Evolutionary conservation across 2,113 vertebrate genomes (phyloP).

Genomic region (Callionymus lyra): DNA sequence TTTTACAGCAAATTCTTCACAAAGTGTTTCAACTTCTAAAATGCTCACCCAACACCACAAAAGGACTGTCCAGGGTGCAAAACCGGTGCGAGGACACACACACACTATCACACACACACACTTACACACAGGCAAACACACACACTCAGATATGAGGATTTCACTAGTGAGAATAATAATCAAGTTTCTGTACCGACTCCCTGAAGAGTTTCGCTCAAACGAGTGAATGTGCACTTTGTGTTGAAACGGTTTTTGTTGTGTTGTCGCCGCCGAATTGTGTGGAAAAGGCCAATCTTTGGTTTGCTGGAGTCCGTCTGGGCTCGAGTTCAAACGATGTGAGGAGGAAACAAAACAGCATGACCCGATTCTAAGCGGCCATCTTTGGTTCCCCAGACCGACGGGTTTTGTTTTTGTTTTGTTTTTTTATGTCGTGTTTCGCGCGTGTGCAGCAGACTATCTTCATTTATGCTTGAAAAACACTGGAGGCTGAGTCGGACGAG

Average conservation of each 20-base stretch:
- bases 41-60: constrained; percentile 75
- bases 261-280: constrained; percentile 44
- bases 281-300: constrained; percentile 96
- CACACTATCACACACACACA: neutral
- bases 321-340: constrained; percentile 49
- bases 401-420: too few species aligned
- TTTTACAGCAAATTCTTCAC: constrained; percentile 99
- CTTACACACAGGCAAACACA: neutral
- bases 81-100: constrained; percentile 78
- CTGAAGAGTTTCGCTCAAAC: constrained; percentile 79
- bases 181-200: constrained; percentile 75
- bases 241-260: constrained; percentile 64
- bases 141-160: constrained; percentile 74
- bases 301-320: constrained; percentile 68
- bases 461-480: constrained; percentile 72
- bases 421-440: too few species aligned
- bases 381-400: constrained; percentile 65
- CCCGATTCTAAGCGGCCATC: constrained; percentile 71
- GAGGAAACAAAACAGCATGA: constrained; percentile 35
- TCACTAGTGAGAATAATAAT: constrained; percentile 66
- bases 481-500: constrained; percentile 60
- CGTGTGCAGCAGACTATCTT: constrained; percentile 65
- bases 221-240: constrained; percentile 42
- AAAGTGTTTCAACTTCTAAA: constrained; percentile 92
- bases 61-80: constrained; percentile 75